Conservation (phyloP, 2,113 vertebrate genomes). For the Aleadryas rufinucha region DNA sequence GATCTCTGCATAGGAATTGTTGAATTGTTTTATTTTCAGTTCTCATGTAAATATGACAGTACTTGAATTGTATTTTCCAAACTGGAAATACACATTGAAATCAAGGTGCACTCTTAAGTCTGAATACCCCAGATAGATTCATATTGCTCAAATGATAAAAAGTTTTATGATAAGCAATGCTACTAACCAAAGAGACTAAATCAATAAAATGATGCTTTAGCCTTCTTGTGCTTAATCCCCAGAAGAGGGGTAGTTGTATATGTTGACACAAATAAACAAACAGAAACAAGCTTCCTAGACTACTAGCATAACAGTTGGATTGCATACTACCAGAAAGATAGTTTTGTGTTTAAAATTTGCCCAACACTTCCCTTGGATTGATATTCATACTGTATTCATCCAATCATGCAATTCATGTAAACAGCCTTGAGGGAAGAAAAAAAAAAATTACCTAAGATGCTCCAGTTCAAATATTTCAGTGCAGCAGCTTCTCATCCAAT, state of each 20-base stretch:
- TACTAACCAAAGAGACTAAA: background rate
- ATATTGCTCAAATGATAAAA: background rate
- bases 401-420: background rate
- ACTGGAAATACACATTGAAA: background rate
- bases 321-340: no score
- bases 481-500: background rate
- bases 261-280: background rate
- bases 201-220: background rate
- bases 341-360: background rate
- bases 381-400: background rate
- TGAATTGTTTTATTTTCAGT: background rate
- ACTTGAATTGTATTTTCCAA: background rate
- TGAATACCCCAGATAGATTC: background rate
- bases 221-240: background rate
- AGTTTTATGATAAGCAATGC: background rate
- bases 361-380: background rate
- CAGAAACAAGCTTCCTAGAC: background rate
- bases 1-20: background rate
- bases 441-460: background rate
- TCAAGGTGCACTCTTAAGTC: background rate
- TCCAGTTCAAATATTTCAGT: background rate
- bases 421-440: background rate
- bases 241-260: background rate
- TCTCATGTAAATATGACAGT: background rate
- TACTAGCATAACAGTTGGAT: background rate